A percentile compares a stretch with the other conserved stretches of the same genome.
phyloP scores from a whole-genome alignment of 37 sponge, comb jelly and placozoan genomes.

The Beroe ovata region DNA sequence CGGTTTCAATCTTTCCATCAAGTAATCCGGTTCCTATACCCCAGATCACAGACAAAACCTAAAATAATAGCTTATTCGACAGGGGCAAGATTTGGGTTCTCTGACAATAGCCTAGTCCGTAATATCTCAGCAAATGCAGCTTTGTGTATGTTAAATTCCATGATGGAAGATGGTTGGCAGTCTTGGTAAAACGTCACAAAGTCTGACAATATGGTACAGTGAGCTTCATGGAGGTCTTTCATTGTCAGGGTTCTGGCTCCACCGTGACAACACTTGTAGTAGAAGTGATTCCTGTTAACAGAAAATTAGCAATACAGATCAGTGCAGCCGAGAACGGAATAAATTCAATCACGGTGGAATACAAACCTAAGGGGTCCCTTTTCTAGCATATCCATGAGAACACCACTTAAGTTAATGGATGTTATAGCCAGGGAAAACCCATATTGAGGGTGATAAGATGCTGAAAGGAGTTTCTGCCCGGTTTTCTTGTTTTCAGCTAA shows the following conservation, averaged over 20 bases:
- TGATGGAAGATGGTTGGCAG: slow-evolving; percentile 6
- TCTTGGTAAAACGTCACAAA: slow-evolving; percentile 40
- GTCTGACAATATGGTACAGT: slow-evolving; percentile 1
- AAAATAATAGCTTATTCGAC: slow-evolving; percentile 21
- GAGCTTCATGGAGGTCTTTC: slow-evolving; percentile 34
- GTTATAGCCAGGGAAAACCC: slow-evolving; percentile 59
- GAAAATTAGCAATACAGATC: neutral
- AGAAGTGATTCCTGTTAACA: slow-evolving; percentile 56
- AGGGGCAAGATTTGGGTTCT: neutral
- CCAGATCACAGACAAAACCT: too few species aligned
- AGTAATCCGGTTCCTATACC: too few species aligned
- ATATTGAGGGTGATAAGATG: slow-evolving; percentile 43
- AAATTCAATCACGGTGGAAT: too few species aligned
- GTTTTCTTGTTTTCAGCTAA: slow-evolving; percentile 52
- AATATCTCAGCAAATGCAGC: slow-evolving; percentile 38
- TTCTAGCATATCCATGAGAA: slow-evolving; percentile 50
- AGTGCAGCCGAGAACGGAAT: too few species aligned
- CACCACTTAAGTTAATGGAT: slow-evolving; percentile 28
- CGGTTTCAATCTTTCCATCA: too few species aligned
- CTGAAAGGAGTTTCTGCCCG: neutral
- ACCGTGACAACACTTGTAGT: slow-evolving; percentile 57
- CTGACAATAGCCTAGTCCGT: neutral
- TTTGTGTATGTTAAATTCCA: slow-evolving; percentile 59
- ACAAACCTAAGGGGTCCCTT: slow-evolving; percentile 31
- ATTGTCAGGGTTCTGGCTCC: slow-evolving; percentile 19